Conservation (phyloP, 2,113 vertebrate genomes). For the Irena cyanogastra region DNA sequence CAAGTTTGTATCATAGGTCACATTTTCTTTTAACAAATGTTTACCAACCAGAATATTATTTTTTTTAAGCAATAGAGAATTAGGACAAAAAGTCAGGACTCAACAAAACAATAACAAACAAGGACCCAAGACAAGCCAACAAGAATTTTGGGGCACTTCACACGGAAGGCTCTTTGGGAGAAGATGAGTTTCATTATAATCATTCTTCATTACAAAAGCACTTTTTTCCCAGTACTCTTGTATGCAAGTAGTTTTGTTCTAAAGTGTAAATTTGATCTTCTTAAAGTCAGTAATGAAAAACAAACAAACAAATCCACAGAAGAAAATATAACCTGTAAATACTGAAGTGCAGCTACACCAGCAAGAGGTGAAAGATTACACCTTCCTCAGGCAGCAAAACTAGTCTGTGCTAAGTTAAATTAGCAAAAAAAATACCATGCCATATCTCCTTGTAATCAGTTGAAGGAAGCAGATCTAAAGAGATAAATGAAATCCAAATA, state of each 20-base stretch:
- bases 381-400: neutral
- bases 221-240: neutral
- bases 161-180: neutral
- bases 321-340: neutral
- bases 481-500: neutral
- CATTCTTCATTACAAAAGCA: neutral
- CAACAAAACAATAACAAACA: neutral
- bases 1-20: neutral
- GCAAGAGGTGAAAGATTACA: neutral
- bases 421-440: neutral
- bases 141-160: neutral
- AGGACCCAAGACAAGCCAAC: neutral
- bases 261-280: neutral
- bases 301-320: neutral
- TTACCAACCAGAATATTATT: neutral
- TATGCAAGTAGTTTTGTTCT: neutral
- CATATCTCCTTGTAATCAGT: neutral
- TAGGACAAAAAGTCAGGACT: neutral
- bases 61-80: neutral
- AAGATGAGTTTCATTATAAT: neutral
- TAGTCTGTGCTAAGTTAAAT: neutral
- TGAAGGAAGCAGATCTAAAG: neutral
- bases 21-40: neutral
- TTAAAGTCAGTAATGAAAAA: neutral
- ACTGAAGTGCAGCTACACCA: neutral